Evolutionary conservation across 2,888 invertebrate genomes (phyloP).

Genomic region (Macaria liturata): DNA sequence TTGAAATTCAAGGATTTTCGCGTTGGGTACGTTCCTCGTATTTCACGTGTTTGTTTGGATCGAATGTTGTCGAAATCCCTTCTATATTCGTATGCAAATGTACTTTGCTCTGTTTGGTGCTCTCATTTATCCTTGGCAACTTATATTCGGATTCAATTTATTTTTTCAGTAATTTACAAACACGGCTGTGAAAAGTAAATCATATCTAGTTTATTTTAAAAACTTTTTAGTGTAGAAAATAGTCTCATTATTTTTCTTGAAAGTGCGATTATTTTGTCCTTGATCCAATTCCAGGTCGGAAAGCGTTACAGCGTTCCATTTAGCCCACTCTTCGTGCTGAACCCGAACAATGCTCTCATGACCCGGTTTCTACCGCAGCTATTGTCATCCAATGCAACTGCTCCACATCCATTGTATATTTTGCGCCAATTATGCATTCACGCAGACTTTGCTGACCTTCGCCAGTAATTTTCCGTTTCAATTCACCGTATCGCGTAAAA

Average conservation of each 20-base stretch:
- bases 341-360: conserved; percentile 63
- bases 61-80: conserved; percentile 13
- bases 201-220: too few species aligned
- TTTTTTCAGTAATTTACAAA: too few species aligned
- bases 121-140: not conserved
- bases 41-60: conserved; percentile 29
- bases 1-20: conserved; percentile 45
- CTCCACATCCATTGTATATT: conserved; percentile 60
- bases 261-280: conserved; percentile 37
- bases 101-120: not conserved
- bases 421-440: conserved; percentile 43
- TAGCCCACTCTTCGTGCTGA: conserved; percentile 49
- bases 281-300: conserved; percentile 53
- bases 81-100: conserved; percentile 11
- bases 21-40: conserved; percentile 35
- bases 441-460: too few species aligned
- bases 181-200: too few species aligned
- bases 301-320: conserved; percentile 55
- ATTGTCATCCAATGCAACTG: conserved; percentile 56
- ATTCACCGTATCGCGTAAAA: conserved; percentile 16
- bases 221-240: too few species aligned
- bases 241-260: not conserved
- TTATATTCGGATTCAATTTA: too few species aligned
- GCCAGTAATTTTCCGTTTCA: conserved; percentile 15
- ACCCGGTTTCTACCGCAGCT: conserved; percentile 57